phyloP scores from a whole-genome alignment of 2,113 vertebrate species.

The Notechis scutatus region DNA sequence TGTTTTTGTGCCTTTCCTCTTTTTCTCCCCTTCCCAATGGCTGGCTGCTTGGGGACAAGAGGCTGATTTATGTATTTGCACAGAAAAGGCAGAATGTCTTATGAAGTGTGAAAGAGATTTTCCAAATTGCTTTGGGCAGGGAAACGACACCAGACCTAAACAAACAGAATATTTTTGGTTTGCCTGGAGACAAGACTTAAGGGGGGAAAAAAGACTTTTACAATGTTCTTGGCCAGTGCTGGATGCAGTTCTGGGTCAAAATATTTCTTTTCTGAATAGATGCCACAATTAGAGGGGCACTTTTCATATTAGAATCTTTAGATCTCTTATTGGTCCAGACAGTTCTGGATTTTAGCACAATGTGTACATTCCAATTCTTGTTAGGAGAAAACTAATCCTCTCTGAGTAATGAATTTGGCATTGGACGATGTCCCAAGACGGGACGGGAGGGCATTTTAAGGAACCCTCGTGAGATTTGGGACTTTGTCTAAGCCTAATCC shows the following conservation, averaged over 20 bases:
- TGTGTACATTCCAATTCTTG: neutral
- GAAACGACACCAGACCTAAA: rapidly evolving
- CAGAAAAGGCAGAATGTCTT: rapidly evolving
- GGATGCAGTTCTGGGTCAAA: neutral
- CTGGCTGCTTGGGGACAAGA: neutral
- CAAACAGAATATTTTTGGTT: neutral
- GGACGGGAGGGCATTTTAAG: neutral
- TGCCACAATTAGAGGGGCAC: neutral
- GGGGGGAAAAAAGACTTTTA: neutral
- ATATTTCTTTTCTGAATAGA: neutral
- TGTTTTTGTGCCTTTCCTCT: neutral
- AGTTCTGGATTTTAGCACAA: neutral
- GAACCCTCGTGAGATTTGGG: neutral
- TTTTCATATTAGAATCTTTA: rapidly evolving
- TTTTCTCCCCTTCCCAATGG: rapidly evolving
- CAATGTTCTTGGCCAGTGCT: neutral
- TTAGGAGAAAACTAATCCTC: neutral
- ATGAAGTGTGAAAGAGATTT: neutral
- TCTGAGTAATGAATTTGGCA: neutral
- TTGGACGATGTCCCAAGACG: neutral
- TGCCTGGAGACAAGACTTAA: neutral
- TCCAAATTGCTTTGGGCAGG: neutral
- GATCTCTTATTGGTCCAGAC: neutral
- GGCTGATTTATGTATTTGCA: neutral
- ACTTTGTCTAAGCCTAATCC: neutral